Percentiles rank a stretch among this genome's conserved stretches.
phyloP scores from a whole-genome alignment of 2,888 invertebrate species.

The Tricholauxania praeusta region DNA sequence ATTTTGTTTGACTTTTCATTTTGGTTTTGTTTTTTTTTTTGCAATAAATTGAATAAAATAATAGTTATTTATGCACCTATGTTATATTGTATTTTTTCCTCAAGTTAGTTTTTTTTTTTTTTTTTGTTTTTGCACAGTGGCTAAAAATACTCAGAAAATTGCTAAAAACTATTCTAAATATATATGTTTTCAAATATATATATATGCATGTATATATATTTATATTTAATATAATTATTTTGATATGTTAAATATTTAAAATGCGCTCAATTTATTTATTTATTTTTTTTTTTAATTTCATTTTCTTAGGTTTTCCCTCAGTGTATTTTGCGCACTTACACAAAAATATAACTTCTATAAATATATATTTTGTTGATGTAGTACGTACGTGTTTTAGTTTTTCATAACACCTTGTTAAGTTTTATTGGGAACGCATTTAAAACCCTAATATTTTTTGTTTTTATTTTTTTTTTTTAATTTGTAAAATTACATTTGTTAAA shows the following conservation, averaged over 20 bases:
- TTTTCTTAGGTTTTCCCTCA: too few relatives aligned
- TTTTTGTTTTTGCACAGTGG: constrained; percentile 25
- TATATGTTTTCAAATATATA: neutral
- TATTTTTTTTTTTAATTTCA: neutral
- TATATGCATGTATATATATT: constrained; percentile 21
- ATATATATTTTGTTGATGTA: neutral
- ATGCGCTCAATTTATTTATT: constrained; percentile 31
- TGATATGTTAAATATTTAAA: constrained; percentile 37
- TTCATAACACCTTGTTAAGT: constrained; percentile 36
- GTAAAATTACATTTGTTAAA: neutral
- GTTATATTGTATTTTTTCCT: constrained; percentile 14
- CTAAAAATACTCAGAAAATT: constrained; percentile 35
- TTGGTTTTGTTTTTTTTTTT: neutral
- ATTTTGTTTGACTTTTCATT: constrained; percentile 14
- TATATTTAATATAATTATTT: constrained; percentile 36
- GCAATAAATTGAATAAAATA: constrained; percentile 22
- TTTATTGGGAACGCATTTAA: constrained; percentile 13
- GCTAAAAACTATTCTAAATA: constrained; percentile 35
- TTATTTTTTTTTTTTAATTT: too few relatives aligned
- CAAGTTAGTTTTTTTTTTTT: constrained; percentile 15
- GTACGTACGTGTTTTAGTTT: neutral
- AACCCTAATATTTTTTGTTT: too few relatives aligned
- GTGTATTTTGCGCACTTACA: constrained; percentile 20
- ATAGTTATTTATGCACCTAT: constrained; percentile 27
- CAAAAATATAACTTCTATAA: constrained; percentile 30